Evolutionary conservation across 1,140 invertebrate genomes (phyloP), one percentile per base, ranked within the genome.

Genomic region (Megalopta genalis): DNA sequence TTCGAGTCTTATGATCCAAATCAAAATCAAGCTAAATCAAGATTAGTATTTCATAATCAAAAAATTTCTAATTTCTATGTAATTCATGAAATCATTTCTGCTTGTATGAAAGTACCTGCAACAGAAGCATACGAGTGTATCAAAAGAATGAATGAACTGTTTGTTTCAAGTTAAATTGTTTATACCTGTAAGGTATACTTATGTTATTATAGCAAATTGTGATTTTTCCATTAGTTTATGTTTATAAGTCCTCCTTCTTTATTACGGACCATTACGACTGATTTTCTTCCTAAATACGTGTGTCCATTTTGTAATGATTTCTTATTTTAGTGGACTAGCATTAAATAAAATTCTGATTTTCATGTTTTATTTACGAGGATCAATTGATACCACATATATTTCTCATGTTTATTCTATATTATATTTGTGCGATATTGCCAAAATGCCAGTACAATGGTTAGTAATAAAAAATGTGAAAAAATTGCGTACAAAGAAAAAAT

Each of bases 381-480:
- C 16, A 25, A 57, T n/a, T n/a, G 71, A 25, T 77, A 85, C 60
- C 27, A 79, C 65, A 16, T 1, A 70, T 25, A 21, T 74, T 77
- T 21, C n/a, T 67, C 37, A 46, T 80, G 69, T 79, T 74, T 73
- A 68, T 76, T 86, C 72, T 85, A 85, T 86, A 87, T 79, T 88
- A 90, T 88, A 90, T 91, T 91, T 91, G 87, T 90, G 89, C 86
- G 87, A 90, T 90, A 87, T 87, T 89, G 84, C 82, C 86, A 90
- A 90, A 89, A 89, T 88, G 82, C 83, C 81, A 86, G 88, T 91
- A 88, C 87, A 88, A 88, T 88, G 64, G 82, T 86, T 87, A 84
- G 82, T 84, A 80, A 89, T 83, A 84, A 85, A 86, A 86, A 84
- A 82, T 63, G 73, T 82, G 74, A 87, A 86, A 90, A 88, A 86